These are phyloP conservation scores for Psix sp. DNA, from an alignment of 1,140 invertebrate species.

Conservation along the genomic window DNA sequence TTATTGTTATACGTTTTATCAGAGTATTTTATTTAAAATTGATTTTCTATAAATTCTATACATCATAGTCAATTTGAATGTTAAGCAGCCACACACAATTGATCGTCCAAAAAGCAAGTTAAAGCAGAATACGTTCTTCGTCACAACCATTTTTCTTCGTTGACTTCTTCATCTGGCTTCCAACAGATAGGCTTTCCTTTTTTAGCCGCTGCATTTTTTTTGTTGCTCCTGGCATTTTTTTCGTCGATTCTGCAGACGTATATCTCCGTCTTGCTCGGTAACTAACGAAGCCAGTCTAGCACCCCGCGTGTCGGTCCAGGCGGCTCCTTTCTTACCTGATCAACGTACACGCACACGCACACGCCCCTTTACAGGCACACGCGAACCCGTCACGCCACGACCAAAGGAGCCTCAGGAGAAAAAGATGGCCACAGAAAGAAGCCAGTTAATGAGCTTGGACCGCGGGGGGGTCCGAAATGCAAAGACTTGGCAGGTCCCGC, in stretches of 20 bases:
- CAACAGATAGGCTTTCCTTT: conserved; percentile 35
- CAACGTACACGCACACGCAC: conserved; percentile 61
- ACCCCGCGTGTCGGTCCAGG: conserved; percentile 76
- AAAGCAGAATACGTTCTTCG: too few species aligned
- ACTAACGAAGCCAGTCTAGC: conserved; percentile 74
- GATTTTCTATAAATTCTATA: too few species aligned
- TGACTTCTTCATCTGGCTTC: conserved; percentile 63
- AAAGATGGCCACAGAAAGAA: conserved; percentile 51
- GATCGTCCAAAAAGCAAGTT: too few species aligned
- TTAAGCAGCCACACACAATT: too few species aligned
- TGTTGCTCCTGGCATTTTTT: conserved; percentile 51
- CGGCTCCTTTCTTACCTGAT: conserved; percentile 77
- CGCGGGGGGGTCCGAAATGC: conserved; percentile 68
- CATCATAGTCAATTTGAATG: too few species aligned
- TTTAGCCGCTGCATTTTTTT: conserved; percentile 31
- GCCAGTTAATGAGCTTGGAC: conserved; percentile 75
- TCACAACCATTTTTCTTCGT: conserved; percentile 54
- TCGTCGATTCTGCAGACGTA: conserved; percentile 25
- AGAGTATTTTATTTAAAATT: too few species aligned
- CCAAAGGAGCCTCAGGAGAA: conserved; percentile 47
- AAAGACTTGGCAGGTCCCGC: conserved; percentile 43
- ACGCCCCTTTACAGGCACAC: conserved; percentile 45
- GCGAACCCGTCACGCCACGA: conserved; percentile 51
- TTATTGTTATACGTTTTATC: too few species aligned
- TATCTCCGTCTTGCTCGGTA: conserved; percentile 56